Base-by-base conservation (phyloP, 2,797 vertebrate species). In the Xyrichtys novacula region DNA sequence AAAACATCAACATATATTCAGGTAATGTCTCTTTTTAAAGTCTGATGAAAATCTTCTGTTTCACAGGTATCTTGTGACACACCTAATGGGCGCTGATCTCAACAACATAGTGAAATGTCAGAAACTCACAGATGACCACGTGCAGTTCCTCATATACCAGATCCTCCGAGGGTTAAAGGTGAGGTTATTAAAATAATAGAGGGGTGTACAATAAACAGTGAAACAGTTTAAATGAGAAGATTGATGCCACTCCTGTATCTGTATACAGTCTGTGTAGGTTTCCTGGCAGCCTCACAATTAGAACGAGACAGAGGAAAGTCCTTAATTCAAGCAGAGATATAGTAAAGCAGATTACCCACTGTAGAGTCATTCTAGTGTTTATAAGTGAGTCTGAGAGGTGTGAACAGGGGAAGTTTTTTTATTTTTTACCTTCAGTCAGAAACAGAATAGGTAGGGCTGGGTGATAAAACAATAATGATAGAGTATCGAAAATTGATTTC, bases 101-200 rank as follows among this genome's bases (percentile, higher is more conserved):
- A 99, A 99, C 93, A 99, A 99, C 90, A 99, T 99, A 59, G 98
- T 99, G 69, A 99, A 99, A 92, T 99, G 98, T 92, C 98, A 99
- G 93, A 99, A 98, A 82, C 96, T 99, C 75, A 99, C 97, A 0
- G 98, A 99, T 70, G 98, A 99, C 92, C 98, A 99, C 0, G 98
- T 99, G 80, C 98, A 99, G 91, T 99, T 99, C 81, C 96, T 99
- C 73, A 99, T 99, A 89, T 99, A 99, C 86, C 98, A 99, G 81
- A 99, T 99, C 79, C 95, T 99, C 66, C 90, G 98, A 80, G 98
- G 98, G 39, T 92, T 99, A 70, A 99, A 99, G 97, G 98, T 99
- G 90, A 90, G 76, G 0, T 56, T 10, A 17, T 48, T 65, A 38
- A 38, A 42, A 19, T 15, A 49, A 23, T 6, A n/a, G 6, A 19